These are phyloP conservation scores for Apogon talboti DNA, from an alignment of 2,797 vertebrate genomes.

Conservation along the genomic window DNA sequence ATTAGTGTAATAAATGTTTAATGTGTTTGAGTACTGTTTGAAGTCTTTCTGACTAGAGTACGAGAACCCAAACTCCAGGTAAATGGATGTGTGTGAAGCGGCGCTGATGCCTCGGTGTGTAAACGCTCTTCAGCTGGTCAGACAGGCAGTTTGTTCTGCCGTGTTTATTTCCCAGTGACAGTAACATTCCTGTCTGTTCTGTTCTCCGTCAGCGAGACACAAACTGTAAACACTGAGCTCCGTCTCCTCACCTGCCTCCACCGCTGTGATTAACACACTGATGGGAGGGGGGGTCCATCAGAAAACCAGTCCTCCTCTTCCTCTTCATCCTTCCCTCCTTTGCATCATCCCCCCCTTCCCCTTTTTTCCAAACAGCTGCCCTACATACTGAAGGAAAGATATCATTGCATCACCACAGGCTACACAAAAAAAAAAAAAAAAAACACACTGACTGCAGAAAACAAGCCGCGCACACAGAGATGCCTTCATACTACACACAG, in stretches of 20 bases:
- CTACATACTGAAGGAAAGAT: slow-evolving; percentile 56
- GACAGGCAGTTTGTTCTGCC: not conserved
- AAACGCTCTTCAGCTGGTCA: too few species aligned
- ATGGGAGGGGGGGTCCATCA: too few species aligned
- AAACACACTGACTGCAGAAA: slow-evolving; percentile 24
- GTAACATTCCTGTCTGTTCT: slow-evolving; percentile 31
- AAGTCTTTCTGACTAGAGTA: too few species aligned
- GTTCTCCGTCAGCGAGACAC: slow-evolving; percentile 7
- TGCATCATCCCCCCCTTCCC: not conserved
- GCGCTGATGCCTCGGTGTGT: not conserved
- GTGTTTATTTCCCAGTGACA: slow-evolving; percentile 17
- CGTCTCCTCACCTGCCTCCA: not conserved
- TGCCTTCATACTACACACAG: slow-evolving; percentile 20
- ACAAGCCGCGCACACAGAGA: slow-evolving; percentile 19
- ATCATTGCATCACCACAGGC: slow-evolving; percentile 61
- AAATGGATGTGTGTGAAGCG: too few species aligned
- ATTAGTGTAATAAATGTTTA: too few species aligned
- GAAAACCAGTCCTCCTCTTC: not conserved
- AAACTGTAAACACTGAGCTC: slow-evolving; percentile 6
- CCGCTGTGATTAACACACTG: not conserved
- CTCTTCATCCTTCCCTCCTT: not conserved
- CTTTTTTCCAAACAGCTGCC: slow-evolving; percentile 34
- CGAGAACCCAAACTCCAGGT: too few species aligned
- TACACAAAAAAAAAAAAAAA: slow-evolving; percentile 22
- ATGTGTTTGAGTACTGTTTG: too few species aligned